Evolutionary conservation across 2,113 vertebrate species (phyloP), one percentile per base, ranked within the genome.

Genomic region (Protobothrops mucrosquamatus): DNA sequence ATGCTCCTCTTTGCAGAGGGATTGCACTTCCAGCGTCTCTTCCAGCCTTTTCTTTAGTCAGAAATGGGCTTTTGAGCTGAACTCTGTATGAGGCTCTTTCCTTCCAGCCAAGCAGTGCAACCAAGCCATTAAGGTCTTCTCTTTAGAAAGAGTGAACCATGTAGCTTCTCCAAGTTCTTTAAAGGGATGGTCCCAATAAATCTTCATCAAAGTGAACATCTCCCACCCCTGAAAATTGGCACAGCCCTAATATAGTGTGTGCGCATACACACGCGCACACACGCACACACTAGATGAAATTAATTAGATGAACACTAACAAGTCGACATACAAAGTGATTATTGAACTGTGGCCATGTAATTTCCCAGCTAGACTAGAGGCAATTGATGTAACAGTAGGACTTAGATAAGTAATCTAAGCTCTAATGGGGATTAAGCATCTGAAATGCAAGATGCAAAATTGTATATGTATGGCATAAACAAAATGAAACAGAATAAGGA

Each of bases 341-440:
- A 81, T 56, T 57, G 88, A 89, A 89, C n/a, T 59, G 55, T 88
- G 8, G 34, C 87, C 59, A 90, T 90, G 46, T 90, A 90, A 90
- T 64, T 90, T 90, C 15, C 11, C 89, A 74, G 18, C 8, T 34
- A 90, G 91, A 86, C 57, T 81, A 57, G 51, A 46, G 34, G 46
- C 85, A 39, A 57, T 59, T 22, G 39, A 86, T 54, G 29, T 34
- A 85, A 43, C 74, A 85, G 22, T n/a, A 26, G 54, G 91, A 85
- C 12, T 87, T 61, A 29, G 43, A 48, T 48, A 9, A 87, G 56
- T 55, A 34, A 34, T 51, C 48, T 51, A 34, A 61, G 8, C n/a
- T 87, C 87, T 61, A 51, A 92, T 61, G 3, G 22, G 46, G 39
- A 39, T 59, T 57, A 56, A 87, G 15, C 81, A 23, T 14, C 61